Conservation (phyloP, 2,888 invertebrate species). For the Ecdyonurus torrentis region DNA sequence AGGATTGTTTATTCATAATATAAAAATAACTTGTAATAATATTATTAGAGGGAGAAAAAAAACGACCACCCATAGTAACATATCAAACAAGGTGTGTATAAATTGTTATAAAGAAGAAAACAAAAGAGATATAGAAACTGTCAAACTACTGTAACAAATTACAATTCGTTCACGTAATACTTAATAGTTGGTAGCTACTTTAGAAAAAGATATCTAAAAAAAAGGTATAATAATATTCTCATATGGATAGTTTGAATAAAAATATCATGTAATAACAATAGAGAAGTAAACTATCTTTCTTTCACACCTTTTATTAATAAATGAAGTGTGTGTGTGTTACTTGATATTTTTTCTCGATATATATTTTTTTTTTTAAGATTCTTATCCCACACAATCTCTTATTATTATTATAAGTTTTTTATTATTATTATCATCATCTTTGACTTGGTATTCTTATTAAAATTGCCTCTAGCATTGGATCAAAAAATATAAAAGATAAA, state of each 20-base stretch:
- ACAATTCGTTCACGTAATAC: constrained; percentile 1
- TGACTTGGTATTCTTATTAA: too few species aligned
- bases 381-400: not conserved
- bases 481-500: too few species aligned
- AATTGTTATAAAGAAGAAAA: constrained; percentile 1
- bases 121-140: constrained; percentile 1
- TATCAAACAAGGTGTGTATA: not conserved
- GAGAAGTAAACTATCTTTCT: too few species aligned
- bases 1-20: not conserved
- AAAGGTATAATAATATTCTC: not conserved
- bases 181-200: not conserved
- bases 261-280: not conserved
- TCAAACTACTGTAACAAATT: constrained; percentile 3
- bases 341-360: too few species aligned
- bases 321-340: too few species aligned
- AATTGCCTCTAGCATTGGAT: not conserved
- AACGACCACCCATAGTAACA: not conserved
- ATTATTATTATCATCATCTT: too few species aligned
- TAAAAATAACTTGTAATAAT: not conserved
- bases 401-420: too few species aligned
- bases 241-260: not conserved
- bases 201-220: not conserved
- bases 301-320: too few species aligned
- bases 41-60: not conserved
- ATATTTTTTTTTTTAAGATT: too few species aligned